Conservation (phyloP, 2,113 vertebrate genomes). For the Scomber scombrus region DNA sequence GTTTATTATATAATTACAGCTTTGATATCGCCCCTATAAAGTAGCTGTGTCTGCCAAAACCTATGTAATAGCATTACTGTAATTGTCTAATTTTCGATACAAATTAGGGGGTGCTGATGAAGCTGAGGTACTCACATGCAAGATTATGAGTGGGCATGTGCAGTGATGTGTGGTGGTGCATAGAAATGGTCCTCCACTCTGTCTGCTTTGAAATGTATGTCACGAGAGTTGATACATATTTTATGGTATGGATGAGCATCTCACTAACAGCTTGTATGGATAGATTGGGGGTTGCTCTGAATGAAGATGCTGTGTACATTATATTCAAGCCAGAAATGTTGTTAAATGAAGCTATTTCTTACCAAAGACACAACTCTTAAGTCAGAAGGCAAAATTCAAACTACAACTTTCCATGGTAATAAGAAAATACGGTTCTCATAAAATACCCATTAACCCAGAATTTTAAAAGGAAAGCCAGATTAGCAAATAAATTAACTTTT, state of each 20-base stretch:
- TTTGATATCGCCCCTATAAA: conserved; percentile 37
- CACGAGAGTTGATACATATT: conserved; percentile 69
- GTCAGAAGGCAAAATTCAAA: conserved; percentile 8
- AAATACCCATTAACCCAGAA: conserved; percentile 24
- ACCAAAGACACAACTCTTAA: conserved; percentile 1
- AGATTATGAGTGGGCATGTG: conserved; percentile 59
- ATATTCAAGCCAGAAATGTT: neutral
- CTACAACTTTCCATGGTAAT: conserved; percentile 3
- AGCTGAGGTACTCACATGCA: conserved; percentile 51
- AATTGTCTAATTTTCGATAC: conserved; percentile 40
- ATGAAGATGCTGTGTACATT: neutral
- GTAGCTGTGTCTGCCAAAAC: conserved; percentile 31
- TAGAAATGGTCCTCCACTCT: conserved; percentile 10
- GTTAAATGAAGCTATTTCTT: conserved; percentile 1
- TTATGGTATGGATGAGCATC: conserved; percentile 48
- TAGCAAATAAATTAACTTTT: conserved; percentile 22
- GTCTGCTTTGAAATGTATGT: conserved; percentile 70
- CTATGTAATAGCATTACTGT: conserved; percentile 36
- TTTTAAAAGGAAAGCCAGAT: conserved; percentile 11
- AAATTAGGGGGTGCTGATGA: conserved; percentile 20
- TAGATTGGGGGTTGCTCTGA: conserved; percentile 28
- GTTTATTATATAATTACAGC: conserved; percentile 53
- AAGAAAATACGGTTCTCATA: conserved; percentile 1
- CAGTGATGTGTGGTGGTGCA: conserved; percentile 6
- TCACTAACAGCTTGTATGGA: conserved; percentile 42